Evolutionary conservation across 2,888 invertebrate genomes (phyloP).

Genomic region (Nasonovia ribisnigri): DNA sequence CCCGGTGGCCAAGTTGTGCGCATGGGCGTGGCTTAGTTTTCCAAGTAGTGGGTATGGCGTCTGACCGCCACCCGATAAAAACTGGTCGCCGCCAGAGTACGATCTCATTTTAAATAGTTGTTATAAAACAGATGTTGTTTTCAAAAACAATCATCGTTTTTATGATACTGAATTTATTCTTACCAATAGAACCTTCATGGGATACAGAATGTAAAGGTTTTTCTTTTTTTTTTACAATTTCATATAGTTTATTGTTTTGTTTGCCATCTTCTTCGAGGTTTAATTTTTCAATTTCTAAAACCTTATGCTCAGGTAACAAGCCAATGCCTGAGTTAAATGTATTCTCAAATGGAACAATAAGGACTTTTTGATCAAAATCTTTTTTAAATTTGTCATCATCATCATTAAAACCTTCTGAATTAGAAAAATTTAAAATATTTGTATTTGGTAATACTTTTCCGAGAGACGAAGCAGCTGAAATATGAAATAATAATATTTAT

Average conservation of each 20-base stretch:
- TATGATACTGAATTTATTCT: conserved; percentile 34
- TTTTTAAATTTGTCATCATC: conserved; percentile 58
- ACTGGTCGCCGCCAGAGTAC: too few relatives aligned
- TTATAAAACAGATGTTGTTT: background rate
- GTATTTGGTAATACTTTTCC: conserved; percentile 61
- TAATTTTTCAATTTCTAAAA: conserved; percentile 59
- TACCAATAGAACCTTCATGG: conserved; percentile 87
- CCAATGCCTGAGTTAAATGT: conserved; percentile 44
- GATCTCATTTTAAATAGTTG: too few relatives aligned
- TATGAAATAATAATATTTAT: background rate
- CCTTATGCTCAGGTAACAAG: conserved; percentile 56
- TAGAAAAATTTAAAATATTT: conserved; percentile 61
- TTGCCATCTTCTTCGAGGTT: conserved; percentile 48
- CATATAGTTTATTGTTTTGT: conserved; percentile 52
- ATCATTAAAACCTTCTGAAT: conserved; percentile 27
- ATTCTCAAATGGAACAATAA: conserved; percentile 61
- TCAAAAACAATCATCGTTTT: background rate
- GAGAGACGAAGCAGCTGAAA: conserved; percentile 54
- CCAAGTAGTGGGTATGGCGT: too few relatives aligned
- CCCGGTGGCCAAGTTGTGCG: too few relatives aligned
- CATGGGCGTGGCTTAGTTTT: too few relatives aligned
- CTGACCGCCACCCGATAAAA: too few relatives aligned
- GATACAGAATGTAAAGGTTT: conserved; percentile 78
- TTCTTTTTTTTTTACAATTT: conserved; percentile 71
- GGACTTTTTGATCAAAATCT: conserved; percentile 44